A percentile compares a stretch with the other conserved stretches of the same genome.
Evolutionary conservation across 1,140 invertebrate species (phyloP).

Genomic region (Drosophila tani): DNA sequence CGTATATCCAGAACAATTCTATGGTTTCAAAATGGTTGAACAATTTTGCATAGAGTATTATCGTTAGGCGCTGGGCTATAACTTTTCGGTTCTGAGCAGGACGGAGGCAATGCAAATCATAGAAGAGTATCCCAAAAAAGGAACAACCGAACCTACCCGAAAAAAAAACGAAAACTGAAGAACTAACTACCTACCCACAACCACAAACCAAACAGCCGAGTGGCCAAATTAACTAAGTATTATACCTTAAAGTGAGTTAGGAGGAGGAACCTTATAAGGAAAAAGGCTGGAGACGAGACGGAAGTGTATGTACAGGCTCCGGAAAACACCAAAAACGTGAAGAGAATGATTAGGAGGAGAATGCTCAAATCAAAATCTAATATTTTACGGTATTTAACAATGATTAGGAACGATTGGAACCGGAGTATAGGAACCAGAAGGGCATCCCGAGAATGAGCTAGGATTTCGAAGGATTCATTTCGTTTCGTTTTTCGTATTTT

Average conservation of each 20-base stretch:
- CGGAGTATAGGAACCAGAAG: conserved; percentile 4
- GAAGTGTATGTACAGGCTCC: conserved; percentile 70
- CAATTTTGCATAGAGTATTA: conserved; percentile 67
- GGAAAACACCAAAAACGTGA: conserved; percentile 53
- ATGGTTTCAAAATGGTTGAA: conserved; percentile 83
- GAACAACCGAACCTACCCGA: conserved; percentile 66
- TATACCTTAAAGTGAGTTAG: conserved; percentile 62
- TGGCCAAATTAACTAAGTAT: conserved; percentile 82
- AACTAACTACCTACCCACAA: conserved; percentile 76
- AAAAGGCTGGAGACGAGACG: conserved; percentile 31
- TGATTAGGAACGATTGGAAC: conserved; percentile 28
- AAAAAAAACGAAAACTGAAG: conserved; percentile 49
- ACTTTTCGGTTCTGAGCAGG: conserved; percentile 61
- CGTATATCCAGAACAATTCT: conserved; percentile 70
- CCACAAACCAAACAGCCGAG: conserved; percentile 65
- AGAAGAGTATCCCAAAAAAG: conserved; percentile 71
- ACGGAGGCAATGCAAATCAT: conserved; percentile 68
- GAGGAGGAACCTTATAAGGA: conserved; percentile 4
- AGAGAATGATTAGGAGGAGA: conserved; percentile 35
- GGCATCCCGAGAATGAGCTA: conserved; percentile 42
- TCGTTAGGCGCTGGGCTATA: conserved; percentile 64
- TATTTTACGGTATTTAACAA: conserved; percentile 65
- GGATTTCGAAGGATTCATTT: conserved; percentile 46
- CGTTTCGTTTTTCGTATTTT: conserved; percentile 45
- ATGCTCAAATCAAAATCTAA: conserved; percentile 80